These are phyloP conservation scores for Tridacna crocea DNA, from an alignment of 2,888 invertebrate species.

Conservation along the genomic window DNA sequence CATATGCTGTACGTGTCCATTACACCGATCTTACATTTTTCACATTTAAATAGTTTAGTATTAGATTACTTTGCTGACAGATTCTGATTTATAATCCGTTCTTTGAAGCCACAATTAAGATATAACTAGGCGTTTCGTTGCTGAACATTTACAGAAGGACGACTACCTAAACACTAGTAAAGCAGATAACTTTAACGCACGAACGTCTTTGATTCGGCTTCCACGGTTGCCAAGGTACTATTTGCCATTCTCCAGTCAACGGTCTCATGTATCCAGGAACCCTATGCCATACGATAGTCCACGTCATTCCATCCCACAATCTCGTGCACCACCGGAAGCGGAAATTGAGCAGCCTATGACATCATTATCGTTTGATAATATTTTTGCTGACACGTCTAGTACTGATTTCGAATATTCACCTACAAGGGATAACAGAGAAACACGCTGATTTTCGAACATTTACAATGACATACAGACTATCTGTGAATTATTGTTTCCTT, in stretches of 20 bases:
- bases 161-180: background rate
- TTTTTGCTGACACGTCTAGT: conserved; percentile 34
- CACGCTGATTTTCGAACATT: too few relatives aligned
- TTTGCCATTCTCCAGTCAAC: conserved; percentile 6
- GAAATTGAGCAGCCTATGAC: background rate
- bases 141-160: background rate
- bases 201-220: conserved; percentile 9
- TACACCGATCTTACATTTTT: too few relatives aligned
- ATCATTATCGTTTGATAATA: conserved; percentile 19
- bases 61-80: too few relatives aligned
- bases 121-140: too few relatives aligned
- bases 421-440: background rate
- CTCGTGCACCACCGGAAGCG: background rate
- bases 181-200: background rate
- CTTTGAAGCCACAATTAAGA: too few relatives aligned
- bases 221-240: conserved; percentile 23
- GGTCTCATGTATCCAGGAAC: background rate
- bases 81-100: too few relatives aligned
- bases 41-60: too few relatives aligned
- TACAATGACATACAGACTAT: too few relatives aligned
- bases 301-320: conserved; percentile 7
- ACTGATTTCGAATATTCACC: conserved; percentile 27
- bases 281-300: background rate
- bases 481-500: too few relatives aligned
- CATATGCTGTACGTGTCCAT: too few relatives aligned